Base-by-base conservation (phyloP, 2,888 invertebrate genomes). In the Ichneumoninae sp. region DNA sequence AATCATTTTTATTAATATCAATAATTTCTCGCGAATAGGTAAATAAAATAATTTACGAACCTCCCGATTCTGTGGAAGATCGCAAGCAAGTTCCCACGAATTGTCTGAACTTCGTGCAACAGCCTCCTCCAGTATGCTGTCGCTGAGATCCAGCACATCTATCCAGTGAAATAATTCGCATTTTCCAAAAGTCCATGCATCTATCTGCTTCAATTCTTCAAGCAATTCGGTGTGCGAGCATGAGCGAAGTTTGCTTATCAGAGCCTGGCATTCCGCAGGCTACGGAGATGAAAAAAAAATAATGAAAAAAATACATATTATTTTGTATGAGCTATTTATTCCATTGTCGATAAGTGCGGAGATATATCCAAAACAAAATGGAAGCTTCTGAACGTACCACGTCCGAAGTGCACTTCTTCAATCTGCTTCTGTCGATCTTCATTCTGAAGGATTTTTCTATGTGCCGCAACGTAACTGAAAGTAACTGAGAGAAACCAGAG, bases 91-190 rank as follows among this genome's bases (percentile, higher is more conserved):
- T 87, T 96, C 95, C 97, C 97, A 97, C 88, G 95, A 95, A 88
- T 95, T 95, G 80, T 95, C 95, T 19, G 94, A 94, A 82, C 94
- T 94, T 86, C 94, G 94, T 81, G 95, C 94, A 69, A 96, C 96
- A n/a, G 97, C 96, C 91, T 96, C 96, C 88, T 97, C 97, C 84
- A 97, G 94, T 86, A 97, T 96, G 80, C 95, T 95, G 92, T 97
- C 97, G 90, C 96, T 96, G 62, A 96, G 95, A 93, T 97, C 97
- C 78, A 97, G 94, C 26, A 97, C 96, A 93, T 97, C 97, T 86
- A 97, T 97, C 97, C 97, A 98, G 93, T 97, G 97, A 90, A 96
- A 97, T 22, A 98, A 94, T 93, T 98, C 97, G 93, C 97, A 97
- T 95, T 97, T 97, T 75, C 97, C 97, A 93, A 96, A 97, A 40